These are phyloP conservation scores for Gymnodraco acuticeps DNA, from an alignment of 2,797 vertebrate species.

Conservation along the genomic window DNA sequence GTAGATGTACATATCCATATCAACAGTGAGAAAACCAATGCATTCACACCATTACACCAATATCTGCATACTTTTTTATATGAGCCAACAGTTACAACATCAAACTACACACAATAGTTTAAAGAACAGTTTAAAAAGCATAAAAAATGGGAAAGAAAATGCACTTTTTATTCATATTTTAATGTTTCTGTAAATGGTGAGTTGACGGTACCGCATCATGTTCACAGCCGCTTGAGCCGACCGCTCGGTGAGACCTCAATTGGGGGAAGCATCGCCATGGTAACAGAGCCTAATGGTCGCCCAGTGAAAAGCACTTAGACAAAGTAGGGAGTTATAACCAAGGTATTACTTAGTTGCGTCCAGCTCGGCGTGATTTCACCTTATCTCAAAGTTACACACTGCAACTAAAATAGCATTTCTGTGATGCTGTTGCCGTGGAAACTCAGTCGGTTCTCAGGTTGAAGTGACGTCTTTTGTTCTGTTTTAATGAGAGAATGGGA, in stretches of 20 bases:
- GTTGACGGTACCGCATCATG: slow-evolving; percentile 54
- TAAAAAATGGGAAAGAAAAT: slow-evolving; percentile 8
- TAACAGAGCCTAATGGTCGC: slow-evolving; percentile 77
- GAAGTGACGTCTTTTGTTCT: slow-evolving; percentile 54
- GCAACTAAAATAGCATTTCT: slow-evolving; percentile 75
- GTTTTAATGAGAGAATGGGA: slow-evolving; percentile 70
- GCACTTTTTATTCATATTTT: slow-evolving; percentile 30
- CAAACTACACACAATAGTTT: not conserved
- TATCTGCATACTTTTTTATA: not conserved
- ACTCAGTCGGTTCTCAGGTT: slow-evolving; percentile 63
- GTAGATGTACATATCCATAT: not conserved
- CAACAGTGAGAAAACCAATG: slow-evolving; percentile 1
- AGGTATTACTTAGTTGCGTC: slow-evolving; percentile 76
- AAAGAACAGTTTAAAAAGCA: slow-evolving; percentile 3
- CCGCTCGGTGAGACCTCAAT: slow-evolving; percentile 61
- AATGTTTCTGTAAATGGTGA: slow-evolving; percentile 42
- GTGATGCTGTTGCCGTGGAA: slow-evolving; percentile 79
- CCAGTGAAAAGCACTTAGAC: slow-evolving; percentile 76
- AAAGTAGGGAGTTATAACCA: slow-evolving; percentile 76
- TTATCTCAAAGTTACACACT: slow-evolving; percentile 77
- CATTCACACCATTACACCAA: not conserved
- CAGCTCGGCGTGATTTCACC: slow-evolving; percentile 75
- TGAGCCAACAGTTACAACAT: not conserved
- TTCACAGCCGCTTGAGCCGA: slow-evolving; percentile 53
- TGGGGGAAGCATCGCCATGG: slow-evolving; percentile 73